Conservation (phyloP, 1,140 invertebrate genomes). For the Heterodera carotae region DNA sequence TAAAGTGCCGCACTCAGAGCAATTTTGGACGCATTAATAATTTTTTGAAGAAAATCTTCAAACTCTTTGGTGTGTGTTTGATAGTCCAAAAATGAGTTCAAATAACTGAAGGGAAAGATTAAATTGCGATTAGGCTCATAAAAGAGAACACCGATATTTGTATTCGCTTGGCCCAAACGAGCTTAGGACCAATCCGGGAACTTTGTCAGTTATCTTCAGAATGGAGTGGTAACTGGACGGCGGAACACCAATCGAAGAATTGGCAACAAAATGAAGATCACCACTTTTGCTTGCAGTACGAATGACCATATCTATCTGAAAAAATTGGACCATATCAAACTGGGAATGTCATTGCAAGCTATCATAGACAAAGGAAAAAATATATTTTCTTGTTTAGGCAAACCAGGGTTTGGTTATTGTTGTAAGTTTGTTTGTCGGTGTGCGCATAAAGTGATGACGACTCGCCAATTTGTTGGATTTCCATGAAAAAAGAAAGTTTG, state of each 20-base stretch:
- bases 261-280: constrained; percentile 30
- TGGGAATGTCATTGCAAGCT: too few species aligned
- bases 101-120: constrained; percentile 20
- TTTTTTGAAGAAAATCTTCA: constrained; percentile 24
- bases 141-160: constrained; percentile 36
- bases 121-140: background rate
- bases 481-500: constrained; percentile 37
- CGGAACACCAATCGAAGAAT: constrained; percentile 24
- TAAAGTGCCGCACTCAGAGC: constrained; percentile 31
- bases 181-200: constrained; percentile 46
- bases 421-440: constrained; percentile 43
- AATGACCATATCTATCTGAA: constrained; percentile 28
- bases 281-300: constrained; percentile 19
- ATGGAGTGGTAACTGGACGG: constrained; percentile 56
- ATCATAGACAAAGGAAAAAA: background rate
- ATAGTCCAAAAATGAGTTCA: constrained; percentile 38
- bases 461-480: constrained; percentile 46
- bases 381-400: constrained; percentile 3
- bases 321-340: too few species aligned
- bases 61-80: constrained; percentile 13
- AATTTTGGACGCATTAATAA: constrained; percentile 37
- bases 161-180: constrained; percentile 40
- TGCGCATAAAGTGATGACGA: constrained; percentile 42
- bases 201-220: constrained; percentile 33
- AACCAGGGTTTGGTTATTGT: constrained; percentile 32